Evolutionary conservation across 2,113 vertebrate species (phyloP), one percentile per base, ranked within the genome.

Genomic region (Petroica traversi): DNA sequence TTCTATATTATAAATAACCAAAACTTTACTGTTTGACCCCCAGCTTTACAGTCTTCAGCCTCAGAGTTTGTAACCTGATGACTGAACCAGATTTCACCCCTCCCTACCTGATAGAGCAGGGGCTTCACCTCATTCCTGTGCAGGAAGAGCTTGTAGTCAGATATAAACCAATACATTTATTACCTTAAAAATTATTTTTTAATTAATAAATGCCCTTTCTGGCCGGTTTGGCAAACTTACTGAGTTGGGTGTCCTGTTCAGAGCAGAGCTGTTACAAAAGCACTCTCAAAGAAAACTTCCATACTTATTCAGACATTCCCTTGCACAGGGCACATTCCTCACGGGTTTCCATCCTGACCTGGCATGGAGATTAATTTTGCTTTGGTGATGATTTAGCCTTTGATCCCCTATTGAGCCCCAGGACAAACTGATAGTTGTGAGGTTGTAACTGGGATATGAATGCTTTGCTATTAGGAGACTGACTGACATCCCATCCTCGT

Each of bases 311-410:
- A 69, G 48, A 77, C 43, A 63, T 62, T 78, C 24, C 43, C 38
- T 75, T 67, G 52, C 28, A 87, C n/a, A 5, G 46, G 76, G 9
- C 71, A 87, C 51, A 59, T 73, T 62, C 46, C 81, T 82, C 36
- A 55, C 0, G 5, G 78, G 43, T 55, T 89, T 90, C 75, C 55
- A 62, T 51, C 81, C 63, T 80, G 81, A 89, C 55, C 74, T 89
- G 78, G 81, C 55, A 58, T 15, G 40, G 89, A 89, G 91, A 93
- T 94, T 94, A 85, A 73, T 92, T 92, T 85, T 90, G 82, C 82
- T 90, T 94, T 93, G 78, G 67, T 93, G 88, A 88, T 92, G 63
- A 93, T 77, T 94, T 89, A 94, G 78, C 63, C 72, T 94, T 91
- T 96, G 93, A 93, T 94, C 71, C 77, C 28, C 43, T 92, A 63